Percentiles rank a stretch among this genome's conserved stretches.
Conservation (phyloP, 2,888 invertebrate genomes). For the Diplolepis rosae region DNA sequence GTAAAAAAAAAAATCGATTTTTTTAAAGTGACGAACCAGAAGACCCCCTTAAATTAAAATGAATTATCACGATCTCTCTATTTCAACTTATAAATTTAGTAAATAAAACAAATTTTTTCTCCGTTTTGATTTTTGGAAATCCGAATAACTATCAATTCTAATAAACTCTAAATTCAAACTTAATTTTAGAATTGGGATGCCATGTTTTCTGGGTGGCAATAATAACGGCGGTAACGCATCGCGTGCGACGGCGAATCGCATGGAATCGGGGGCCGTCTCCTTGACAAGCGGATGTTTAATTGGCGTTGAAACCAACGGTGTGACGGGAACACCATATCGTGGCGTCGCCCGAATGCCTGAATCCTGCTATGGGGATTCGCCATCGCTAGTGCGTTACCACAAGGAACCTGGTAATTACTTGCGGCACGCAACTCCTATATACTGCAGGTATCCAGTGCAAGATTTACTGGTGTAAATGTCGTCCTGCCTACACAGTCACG, state of each 20-base stretch:
- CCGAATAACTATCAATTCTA: too few relatives aligned
- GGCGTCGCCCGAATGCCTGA: constrained; percentile 70
- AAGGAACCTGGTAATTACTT: constrained; percentile 70
- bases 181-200: too few relatives aligned
- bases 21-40: too few relatives aligned
- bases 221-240: constrained; percentile 66
- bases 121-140: too few relatives aligned
- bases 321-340: constrained; percentile 72
- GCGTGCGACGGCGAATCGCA: constrained; percentile 71
- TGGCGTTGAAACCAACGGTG: constrained; percentile 74
- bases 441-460: neutral
- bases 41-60: too few relatives aligned
- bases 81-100: too few relatives aligned
- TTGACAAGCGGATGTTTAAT: constrained; percentile 74
- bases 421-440: constrained; percentile 67
- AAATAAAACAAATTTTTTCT: too few relatives aligned
- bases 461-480: constrained; percentile 25
- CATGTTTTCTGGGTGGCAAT: too few relatives aligned
- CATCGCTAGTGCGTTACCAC: constrained; percentile 67
- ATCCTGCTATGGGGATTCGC: constrained; percentile 65
- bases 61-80: too few relatives aligned
- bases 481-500: constrained; percentile 13
- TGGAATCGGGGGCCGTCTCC: constrained; percentile 67
- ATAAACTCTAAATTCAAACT: too few relatives aligned
- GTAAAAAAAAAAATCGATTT: too few relatives aligned